Evolutionary conservation across 2,113 vertebrate species (phyloP), one percentile per base, ranked within the genome.

Genomic region (Pterocles burchelli): DNA sequence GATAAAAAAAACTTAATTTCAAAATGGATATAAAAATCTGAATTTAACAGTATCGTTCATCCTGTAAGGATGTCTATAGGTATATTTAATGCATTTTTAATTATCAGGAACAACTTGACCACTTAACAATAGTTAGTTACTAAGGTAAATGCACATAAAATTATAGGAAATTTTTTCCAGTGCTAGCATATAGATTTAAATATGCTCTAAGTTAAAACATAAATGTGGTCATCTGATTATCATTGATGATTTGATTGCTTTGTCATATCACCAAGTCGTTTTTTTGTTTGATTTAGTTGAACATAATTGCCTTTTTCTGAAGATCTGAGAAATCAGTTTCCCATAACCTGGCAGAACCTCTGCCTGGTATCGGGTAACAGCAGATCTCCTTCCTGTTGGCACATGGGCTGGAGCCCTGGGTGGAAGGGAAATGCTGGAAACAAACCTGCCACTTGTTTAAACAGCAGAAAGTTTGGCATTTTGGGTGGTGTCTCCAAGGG

Each of bases 321-420:
- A 83, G 59, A 33, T 33, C 54, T 73, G 54, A 61, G 48, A 65
- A 54, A 45, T 31, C 15, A 18, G 33, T n/a, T 28, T 63, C 34
- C 45, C 48, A 24, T 11, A 25, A 21, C 17, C 17, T 34, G 20
- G 34, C 28, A 52, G 66, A 61, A 31, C 15, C 45, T 55, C 28
- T 54, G 31, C n/a, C 4, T 0, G 2, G 29, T 24, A 48, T 14
- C 10, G 78, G 48, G 73, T 49, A 33, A 2, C 8, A 2, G 22
- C 45, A 31, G n/a, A 20, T 2, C 17, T 71, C 22, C n/a, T 70
- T 73, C 61, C 77, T 63, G 1, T 45, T 6, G 29, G 14, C 16
- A 8, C 10, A 1, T 10, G 2, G 34, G 29, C 71, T 86, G 66
- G 36, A 57, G 78, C 28, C n/a, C 29, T 18, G 45, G 14, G 31